Evolutionary conservation across 1,140 invertebrate species (phyloP).

Genomic region (Leptopilina boulardi): DNA sequence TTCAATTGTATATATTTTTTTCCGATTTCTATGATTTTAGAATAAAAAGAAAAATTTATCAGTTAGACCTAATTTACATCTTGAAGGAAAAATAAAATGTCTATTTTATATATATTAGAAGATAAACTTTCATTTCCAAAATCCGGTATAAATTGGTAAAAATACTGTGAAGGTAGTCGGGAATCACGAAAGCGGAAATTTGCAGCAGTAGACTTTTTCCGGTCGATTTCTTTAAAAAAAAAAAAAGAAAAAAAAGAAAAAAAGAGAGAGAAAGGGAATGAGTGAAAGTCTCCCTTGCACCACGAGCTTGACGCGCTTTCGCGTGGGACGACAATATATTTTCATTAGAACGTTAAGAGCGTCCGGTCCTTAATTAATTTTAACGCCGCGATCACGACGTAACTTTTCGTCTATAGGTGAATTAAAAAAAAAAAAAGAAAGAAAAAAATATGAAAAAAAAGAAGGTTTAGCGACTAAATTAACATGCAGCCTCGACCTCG

Average conservation of each 20-base stretch:
- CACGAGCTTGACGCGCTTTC: constrained; percentile 19
- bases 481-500: constrained; percentile 37
- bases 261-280: constrained; percentile 33
- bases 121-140: constrained; percentile 25
- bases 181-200: constrained; percentile 39
- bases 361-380: constrained; percentile 45
- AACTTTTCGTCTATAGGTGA: constrained; percentile 38
- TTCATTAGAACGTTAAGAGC: constrained; percentile 40
- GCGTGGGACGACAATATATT: constrained; percentile 41
- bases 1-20: neutral
- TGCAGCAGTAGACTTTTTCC: constrained; percentile 38
- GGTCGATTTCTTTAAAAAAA: constrained; percentile 36
- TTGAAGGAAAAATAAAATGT: neutral
- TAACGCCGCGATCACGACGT: constrained; percentile 33
- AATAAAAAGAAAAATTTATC: too few species aligned
- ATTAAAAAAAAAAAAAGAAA: neutral
- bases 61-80: neutral
- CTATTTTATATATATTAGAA: neutral
- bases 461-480: constrained; percentile 37
- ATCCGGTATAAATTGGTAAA: constrained; percentile 26
- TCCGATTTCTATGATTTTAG: too few species aligned
- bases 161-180: constrained; percentile 17
- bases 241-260: constrained; percentile 24
- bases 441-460: neutral
- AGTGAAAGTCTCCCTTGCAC: constrained; percentile 35